These are phyloP conservation scores for Megalurothrips usitatus DNA, from an alignment of 2,888 invertebrate species.

Conservation along the genomic window DNA sequence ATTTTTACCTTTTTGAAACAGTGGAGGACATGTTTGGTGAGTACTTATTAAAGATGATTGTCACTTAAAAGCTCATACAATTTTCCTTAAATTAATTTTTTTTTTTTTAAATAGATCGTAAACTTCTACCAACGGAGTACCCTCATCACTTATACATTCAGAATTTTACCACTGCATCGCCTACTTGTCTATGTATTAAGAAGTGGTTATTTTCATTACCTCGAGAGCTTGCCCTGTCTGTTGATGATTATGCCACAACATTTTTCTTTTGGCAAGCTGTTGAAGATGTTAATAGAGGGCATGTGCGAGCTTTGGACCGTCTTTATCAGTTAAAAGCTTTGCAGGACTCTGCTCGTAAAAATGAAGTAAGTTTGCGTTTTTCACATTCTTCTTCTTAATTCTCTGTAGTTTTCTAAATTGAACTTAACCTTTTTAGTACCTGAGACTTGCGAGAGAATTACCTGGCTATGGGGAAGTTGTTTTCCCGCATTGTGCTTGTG, in stretches of 20 bases:
- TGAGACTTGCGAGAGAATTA: conserved; percentile 75
- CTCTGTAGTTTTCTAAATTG: conserved; percentile 28
- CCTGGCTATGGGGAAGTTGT: conserved; percentile 91
- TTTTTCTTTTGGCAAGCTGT: conserved; percentile 92
- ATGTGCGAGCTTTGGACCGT: conserved; percentile 82
- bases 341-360: conserved; percentile 81
- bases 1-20: conserved; percentile 95
- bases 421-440: conserved; percentile 53
- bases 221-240: conserved; percentile 61
- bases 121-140: conserved; percentile 87
- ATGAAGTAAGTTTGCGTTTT: conserved; percentile 53
- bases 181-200: conserved; percentile 84
- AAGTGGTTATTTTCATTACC: conserved; percentile 80
- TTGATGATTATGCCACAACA: conserved; percentile 67
- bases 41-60: conserved; percentile 39
- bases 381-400: conserved; percentile 23
- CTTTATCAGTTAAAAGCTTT: conserved; percentile 94
- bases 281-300: conserved; percentile 91
- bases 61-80: neutral
- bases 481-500: conserved; percentile 92
- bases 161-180: conserved; percentile 96
- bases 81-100: conserved; percentile 14
- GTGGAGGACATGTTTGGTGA: conserved; percentile 95
- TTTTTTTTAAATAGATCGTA: conserved; percentile 63
- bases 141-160: conserved; percentile 98